phyloP scores from a whole-genome alignment of 2,113 vertebrate genomes.

The Rhodinocichla rosea region DNA sequence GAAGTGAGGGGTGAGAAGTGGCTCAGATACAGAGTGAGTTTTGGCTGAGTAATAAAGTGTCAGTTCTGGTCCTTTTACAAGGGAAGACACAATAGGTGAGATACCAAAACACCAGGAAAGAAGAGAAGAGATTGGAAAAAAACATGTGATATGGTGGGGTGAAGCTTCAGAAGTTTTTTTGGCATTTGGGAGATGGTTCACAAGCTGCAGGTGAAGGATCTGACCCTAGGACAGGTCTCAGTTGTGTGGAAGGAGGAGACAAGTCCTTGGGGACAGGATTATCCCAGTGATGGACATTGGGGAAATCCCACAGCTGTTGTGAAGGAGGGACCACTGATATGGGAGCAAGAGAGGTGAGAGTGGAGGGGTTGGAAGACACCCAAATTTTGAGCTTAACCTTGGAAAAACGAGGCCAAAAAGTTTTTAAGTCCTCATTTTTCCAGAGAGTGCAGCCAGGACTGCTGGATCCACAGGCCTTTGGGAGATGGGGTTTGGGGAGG shows the following conservation, averaged over 20 bases:
- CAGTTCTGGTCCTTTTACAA: background rate
- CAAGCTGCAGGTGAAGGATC: background rate
- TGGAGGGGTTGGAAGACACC: accelerated
- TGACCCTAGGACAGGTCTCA: background rate
- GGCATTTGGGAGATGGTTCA: background rate
- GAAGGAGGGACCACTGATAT: background rate
- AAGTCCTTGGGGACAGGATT: background rate
- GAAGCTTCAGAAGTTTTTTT: background rate
- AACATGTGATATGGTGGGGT: accelerated
- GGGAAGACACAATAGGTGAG: background rate
- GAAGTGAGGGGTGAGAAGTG: background rate
- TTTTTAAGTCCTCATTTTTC: background rate
- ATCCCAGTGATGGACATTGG: accelerated
- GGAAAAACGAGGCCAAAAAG: accelerated
- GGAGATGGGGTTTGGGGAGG: background rate
- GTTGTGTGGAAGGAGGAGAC: background rate
- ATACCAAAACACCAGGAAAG: accelerated
- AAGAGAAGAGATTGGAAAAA: background rate
- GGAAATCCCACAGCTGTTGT: background rate
- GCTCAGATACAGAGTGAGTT: background rate
- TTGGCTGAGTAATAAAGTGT: background rate
- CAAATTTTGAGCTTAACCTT: background rate
- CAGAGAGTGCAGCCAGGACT: background rate
- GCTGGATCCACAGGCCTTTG: background rate
- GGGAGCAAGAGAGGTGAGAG: background rate